Evolutionary conservation across 2,888 invertebrate genomes (phyloP).

Genomic region (Acholoe squamosa): DNA sequence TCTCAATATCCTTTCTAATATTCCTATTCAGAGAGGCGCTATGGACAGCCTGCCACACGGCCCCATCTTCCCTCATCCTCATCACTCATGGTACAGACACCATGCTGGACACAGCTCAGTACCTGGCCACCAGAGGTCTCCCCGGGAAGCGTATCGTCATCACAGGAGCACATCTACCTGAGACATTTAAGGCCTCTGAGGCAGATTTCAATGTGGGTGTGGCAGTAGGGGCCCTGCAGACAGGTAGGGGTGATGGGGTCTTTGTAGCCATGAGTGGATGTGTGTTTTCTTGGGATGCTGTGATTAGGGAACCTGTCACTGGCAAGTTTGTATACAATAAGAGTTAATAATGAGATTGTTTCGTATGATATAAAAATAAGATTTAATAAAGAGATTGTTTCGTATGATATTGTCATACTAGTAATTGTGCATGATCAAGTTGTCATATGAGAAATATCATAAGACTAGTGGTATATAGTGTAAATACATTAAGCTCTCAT

Average conservation of each 20-base stretch:
- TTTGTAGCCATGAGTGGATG: slow-evolving; percentile 73
- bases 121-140: slow-evolving; percentile 63
- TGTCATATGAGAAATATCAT: too few relatives aligned
- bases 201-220: slow-evolving; percentile 76
- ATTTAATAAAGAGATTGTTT: too few relatives aligned
- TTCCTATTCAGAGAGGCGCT: slow-evolving; percentile 64
- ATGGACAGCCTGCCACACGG: slow-evolving; percentile 54
- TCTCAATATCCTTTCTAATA: too few relatives aligned
- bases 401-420: too few relatives aligned
- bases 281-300: slow-evolving; percentile 66
- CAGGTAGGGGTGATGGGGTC: slow-evolving; percentile 69
- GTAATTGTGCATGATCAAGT: too few relatives aligned
- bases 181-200: slow-evolving; percentile 74
- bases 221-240: slow-evolving; percentile 73
- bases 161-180: slow-evolving; percentile 74
- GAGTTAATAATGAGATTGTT: too few relatives aligned
- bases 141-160: slow-evolving; percentile 70
- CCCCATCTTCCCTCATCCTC: slow-evolving; percentile 67
- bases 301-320: slow-evolving; percentile 63
- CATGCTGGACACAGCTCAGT: slow-evolving; percentile 73
- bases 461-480: too few relatives aligned
- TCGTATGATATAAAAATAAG: too few relatives aligned
- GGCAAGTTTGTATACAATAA: slow-evolving; percentile 65
- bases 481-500: too few relatives aligned
- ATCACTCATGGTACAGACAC: slow-evolving; percentile 77